Percentiles rank a stretch among this genome's conserved stretches.
These are phyloP conservation scores for Chlorospingus semifuscus DNA, from an alignment of 2,797 vertebrate species.

Conservation along the genomic window DNA sequence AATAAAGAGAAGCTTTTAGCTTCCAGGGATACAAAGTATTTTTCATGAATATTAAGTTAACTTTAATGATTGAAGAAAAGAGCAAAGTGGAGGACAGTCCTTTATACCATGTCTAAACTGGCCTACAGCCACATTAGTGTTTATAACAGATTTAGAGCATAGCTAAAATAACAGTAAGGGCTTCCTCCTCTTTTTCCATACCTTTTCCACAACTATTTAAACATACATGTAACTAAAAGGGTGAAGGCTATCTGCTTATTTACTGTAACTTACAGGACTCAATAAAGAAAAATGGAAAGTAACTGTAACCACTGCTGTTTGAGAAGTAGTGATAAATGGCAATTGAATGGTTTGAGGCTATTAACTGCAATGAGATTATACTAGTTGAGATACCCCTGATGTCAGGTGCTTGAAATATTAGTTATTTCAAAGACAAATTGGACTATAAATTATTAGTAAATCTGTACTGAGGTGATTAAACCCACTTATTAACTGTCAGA, in stretches of 20 bases:
- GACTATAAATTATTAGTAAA: conserved; percentile 43
- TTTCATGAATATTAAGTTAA: conserved; percentile 57
- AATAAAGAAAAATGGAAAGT: neutral
- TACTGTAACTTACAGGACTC: neutral
- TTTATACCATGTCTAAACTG: conserved; percentile 36
- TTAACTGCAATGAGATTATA: conserved; percentile 24
- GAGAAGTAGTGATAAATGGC: neutral
- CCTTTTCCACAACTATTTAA: neutral
- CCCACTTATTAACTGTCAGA: conserved; percentile 27
- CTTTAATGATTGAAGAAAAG: conserved; percentile 37
- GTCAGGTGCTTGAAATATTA: conserved; percentile 43
- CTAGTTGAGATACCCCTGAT: neutral
- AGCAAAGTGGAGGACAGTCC: neutral
- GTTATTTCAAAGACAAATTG: conserved; percentile 35
- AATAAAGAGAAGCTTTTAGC: conserved; percentile 21
- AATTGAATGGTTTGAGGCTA: conserved; percentile 23
- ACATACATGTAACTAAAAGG: neutral
- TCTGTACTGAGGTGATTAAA: conserved; percentile 25
- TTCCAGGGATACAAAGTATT: neutral
- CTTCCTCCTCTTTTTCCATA: neutral
- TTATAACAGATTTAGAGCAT: neutral
- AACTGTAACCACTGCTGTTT: neutral
- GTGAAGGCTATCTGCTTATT: neutral
- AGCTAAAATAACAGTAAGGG: neutral
- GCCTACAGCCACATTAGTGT: neutral